Base-by-base conservation (phyloP, 37 sponge, comb jelly and placozoan species). In the Mnemiopsis leidyi region DNA sequence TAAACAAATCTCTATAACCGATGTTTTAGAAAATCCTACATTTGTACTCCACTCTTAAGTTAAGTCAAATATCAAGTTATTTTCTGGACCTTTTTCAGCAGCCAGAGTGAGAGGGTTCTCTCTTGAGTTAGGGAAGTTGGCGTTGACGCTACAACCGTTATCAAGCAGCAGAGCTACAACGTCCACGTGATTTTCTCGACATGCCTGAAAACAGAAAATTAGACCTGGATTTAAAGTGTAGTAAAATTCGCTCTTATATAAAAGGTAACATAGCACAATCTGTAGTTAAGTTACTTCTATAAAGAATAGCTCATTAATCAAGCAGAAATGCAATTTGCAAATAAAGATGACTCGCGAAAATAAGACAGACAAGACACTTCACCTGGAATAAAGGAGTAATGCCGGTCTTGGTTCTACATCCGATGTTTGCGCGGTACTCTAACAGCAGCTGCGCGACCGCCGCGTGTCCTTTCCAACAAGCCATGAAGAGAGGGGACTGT, bases 381-480 rank as follows among this genome's bases (percentile, higher is more conserved):
- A 96, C 96, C 95, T 98, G 99, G 83, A 97, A 98, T 92, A 98
- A 95, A 23, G 99, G 99, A 0, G 99, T 98, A 93, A 98, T 98
- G 5, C 99, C 99, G 0, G 99, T 97, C 95, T 98, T 98, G 13
- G 99, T 98, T 67, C 97, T 92, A 39, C 96, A 98, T 93, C 97
- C 97, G 67, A 94, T 96, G 93, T 98, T 98, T 28, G 99, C 97
- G 23, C 94, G 94, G 92, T 94, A 96, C 88, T 94, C 92, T 0
- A 98, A 94, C 67, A 98, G 95, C 23, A 96, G 95, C 5, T 94
- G 93, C 39, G 99, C 99, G 37, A 98, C 99, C 0, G 95, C 95
- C 21, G 96, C 93, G 68, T 98, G 99, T 9, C 97, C 99, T 76
- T 98, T 98, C 99, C 99, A 98, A 93, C 99, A 98, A 34, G 99